Base-by-base conservation (phyloP, 2,888 invertebrate species). In the Nezara viridula region DNA sequence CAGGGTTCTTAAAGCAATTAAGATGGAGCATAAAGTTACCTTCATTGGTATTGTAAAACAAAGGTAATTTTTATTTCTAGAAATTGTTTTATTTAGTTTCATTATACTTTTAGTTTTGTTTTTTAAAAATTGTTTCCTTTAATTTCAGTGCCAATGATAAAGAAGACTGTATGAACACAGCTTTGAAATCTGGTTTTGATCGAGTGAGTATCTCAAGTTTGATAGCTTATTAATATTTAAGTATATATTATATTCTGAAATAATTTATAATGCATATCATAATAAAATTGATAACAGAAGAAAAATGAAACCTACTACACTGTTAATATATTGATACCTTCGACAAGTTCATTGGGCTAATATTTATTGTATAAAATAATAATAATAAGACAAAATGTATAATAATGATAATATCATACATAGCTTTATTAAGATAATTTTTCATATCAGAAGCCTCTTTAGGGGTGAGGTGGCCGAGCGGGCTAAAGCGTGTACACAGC, bases 181-280 rank as follows among this genome's bases (percentile, higher is more conserved):
- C 96, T 92, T 94, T 98, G 92, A 96, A 97, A 92, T 95, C 96
- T 92, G 98, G 98, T 92, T 98, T 96, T 93, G 97, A 96, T 94
- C 95, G 97, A 95, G 98, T 98, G 94, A 95, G 95, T 93, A 88
- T 27, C 10, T 2, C 14, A 37, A 73, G 2, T 19, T 73, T 37
- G 7, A 4, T 73, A n/a, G 16, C 16, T 37, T 73, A 21, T 32
- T 16, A 37, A 50, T 50, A 50, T 50, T 1, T 55, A 50, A 50
- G 49, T 21, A 52, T 52, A 21, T 52, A 52, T 52, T 4, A 7
- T 24, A 52, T 52, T 52, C 52, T 7, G 10, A n/a, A 55, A 55
- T 10, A 55, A n/a, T 55, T n/a, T n/a, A n/a, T n/a, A n/a, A n/a
- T 21, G 19, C 19, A 50, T 50, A 50, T 4, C 19, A 21, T 52